Evolutionary conservation across 2,797 vertebrate species (phyloP).

Genomic region (Sebastes itinus): DNA sequence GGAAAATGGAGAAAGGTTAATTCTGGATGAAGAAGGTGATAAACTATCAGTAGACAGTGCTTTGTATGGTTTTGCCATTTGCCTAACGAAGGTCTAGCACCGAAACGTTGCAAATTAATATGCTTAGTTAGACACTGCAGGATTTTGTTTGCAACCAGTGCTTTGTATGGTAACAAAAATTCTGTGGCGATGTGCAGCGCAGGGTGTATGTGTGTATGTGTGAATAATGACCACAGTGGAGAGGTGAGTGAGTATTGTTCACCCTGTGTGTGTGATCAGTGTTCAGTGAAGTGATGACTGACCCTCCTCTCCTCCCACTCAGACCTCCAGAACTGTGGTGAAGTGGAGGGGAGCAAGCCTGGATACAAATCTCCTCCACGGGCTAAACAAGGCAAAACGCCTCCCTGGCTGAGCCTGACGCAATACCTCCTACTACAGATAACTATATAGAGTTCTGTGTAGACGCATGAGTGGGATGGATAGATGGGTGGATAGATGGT

Average conservation of each 20-base stretch:
- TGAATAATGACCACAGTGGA: conserved; percentile 5
- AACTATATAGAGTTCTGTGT: neutral
- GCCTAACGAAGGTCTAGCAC: too few relatives aligned
- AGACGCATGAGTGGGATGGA: neutral
- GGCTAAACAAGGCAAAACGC: conserved; percentile 40
- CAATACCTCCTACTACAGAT: conserved; percentile 35
- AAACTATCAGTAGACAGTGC: neutral
- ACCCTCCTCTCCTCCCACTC: conserved; percentile 51
- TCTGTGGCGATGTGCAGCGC: neutral
- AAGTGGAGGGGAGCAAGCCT: conserved; percentile 25
- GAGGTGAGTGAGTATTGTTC: conserved; percentile 47
- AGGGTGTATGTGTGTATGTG: neutral
- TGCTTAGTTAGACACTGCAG: too few relatives aligned
- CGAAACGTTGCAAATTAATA: too few relatives aligned
- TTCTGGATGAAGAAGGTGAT: neutral
- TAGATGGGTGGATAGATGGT: too few relatives aligned
- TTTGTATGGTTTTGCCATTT: neutral
- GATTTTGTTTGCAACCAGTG: too few relatives aligned
- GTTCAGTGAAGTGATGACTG: conserved; percentile 48
- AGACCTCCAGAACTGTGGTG: conserved; percentile 32
- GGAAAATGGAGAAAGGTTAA: neutral
- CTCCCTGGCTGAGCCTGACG: conserved; percentile 31
- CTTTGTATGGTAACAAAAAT: neutral
- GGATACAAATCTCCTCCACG: conserved; percentile 46
- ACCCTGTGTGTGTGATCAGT: conserved; percentile 29